phyloP scores from a whole-genome alignment of 2,797 vertebrate genomes.

The Mastacembelus armatus region DNA sequence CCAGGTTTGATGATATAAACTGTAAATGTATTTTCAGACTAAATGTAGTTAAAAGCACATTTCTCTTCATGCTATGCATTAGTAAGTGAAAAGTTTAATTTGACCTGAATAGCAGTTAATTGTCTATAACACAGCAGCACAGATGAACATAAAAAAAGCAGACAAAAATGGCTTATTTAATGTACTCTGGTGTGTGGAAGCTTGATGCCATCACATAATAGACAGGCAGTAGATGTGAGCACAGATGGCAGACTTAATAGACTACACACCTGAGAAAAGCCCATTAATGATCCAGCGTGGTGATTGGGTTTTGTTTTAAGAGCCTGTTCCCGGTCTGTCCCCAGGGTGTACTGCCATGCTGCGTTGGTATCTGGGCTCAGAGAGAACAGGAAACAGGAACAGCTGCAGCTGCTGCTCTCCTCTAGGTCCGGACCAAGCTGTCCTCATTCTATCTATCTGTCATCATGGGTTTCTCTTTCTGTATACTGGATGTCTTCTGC shows the following conservation, averaged over 20 bases:
- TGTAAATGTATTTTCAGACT: background rate
- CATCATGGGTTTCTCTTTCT: conserved; percentile 48
- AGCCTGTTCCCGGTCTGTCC: conserved; percentile 59
- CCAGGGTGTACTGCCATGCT: conserved; percentile 59
- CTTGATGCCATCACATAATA: conserved; percentile 28
- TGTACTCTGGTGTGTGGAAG: conserved; percentile 20
- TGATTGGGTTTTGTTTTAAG: conserved; percentile 76
- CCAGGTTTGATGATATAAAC: too few relatives aligned
- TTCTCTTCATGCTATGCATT: background rate
- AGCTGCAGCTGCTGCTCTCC: conserved; percentile 70
- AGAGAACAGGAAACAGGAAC: conserved; percentile 69
- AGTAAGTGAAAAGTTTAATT: background rate
- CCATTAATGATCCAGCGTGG: conserved; percentile 61
- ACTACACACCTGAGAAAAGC: conserved; percentile 66
- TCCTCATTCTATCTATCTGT: conserved; percentile 74
- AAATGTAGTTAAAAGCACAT: background rate
- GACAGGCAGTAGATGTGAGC: conserved; percentile 54
- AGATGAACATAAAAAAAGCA: conserved; percentile 12
- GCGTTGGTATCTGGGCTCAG: conserved; percentile 61
- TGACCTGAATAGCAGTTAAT: background rate
- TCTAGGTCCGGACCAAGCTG: conserved; percentile 59
- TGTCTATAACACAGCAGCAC: background rate
- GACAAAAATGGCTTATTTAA: conserved; percentile 15
- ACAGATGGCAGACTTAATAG: conserved; percentile 66
- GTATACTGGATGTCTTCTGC: conserved; percentile 18